Percentiles rank a stretch among this genome's conserved stretches.
These are phyloP conservation scores for Sesia apiformis DNA, from an alignment of 2,888 invertebrate species.

Conservation along the genomic window DNA sequence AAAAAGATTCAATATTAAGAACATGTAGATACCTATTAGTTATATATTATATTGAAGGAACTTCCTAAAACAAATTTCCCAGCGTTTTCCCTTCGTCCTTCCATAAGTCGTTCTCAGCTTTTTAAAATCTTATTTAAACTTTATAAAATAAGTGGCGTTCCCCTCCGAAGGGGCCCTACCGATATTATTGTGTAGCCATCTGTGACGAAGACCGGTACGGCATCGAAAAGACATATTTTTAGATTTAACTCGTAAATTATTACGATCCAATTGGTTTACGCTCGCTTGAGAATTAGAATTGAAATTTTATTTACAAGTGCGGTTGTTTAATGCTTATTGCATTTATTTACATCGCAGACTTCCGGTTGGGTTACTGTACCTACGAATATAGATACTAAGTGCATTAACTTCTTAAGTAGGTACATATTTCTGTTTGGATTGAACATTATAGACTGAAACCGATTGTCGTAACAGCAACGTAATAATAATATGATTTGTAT, in stretches of 20 bases:
- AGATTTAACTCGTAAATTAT: conserved; percentile 73
- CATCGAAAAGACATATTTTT: conserved; percentile 71
- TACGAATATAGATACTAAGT: too few relatives aligned
- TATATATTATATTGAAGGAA: background rate
- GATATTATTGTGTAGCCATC: conserved; percentile 72
- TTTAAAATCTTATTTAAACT: conserved; percentile 74
- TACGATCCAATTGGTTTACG: conserved; percentile 68
- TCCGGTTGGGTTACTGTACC: too few relatives aligned
- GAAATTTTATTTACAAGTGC: conserved; percentile 55
- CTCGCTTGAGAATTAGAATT: conserved; percentile 64
- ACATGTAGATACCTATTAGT: too few relatives aligned
- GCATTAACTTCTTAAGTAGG: too few relatives aligned
- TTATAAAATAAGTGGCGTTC: conserved; percentile 65
- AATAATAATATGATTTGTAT: too few relatives aligned
- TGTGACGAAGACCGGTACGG: conserved; percentile 59
- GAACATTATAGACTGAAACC: too few relatives aligned
- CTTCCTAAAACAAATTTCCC: background rate
- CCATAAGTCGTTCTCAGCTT: conserved; percentile 49
- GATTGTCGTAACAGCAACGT: too few relatives aligned
- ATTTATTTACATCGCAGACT: too few relatives aligned
- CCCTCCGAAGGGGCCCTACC: conserved; percentile 45
- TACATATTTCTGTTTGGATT: too few relatives aligned
- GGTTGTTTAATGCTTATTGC: conserved; percentile 33
- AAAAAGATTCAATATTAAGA: too few relatives aligned
- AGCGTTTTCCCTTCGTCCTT: conserved; percentile 11